phyloP scores from a whole-genome alignment of 2,888 invertebrate genomes.

The Lepas anatifera region DNA sequence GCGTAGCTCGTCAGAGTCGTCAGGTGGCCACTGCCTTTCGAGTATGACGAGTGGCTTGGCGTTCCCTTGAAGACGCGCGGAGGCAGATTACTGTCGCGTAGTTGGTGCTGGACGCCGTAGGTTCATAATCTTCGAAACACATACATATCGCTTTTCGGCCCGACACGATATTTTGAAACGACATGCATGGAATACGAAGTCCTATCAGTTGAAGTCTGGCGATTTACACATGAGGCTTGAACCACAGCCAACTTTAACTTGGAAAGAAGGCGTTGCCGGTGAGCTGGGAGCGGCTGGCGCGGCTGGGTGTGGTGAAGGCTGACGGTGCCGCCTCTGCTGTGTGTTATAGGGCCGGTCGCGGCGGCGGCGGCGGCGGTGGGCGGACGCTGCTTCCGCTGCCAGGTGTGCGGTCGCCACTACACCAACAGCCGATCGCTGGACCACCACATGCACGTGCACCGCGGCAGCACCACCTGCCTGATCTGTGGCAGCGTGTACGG shows the following conservation, averaged over 20 bases:
- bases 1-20: too few species aligned
- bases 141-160: too few species aligned
- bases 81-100: too few species aligned
- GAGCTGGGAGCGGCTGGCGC: background rate
- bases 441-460: constrained; percentile 12
- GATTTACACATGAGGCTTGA: background rate
- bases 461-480: background rate
- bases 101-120: too few species aligned
- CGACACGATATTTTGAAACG: too few species aligned
- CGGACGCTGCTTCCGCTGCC: background rate
- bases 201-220: too few species aligned
- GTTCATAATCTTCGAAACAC: too few species aligned
- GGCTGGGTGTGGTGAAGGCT: background rate
- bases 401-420: background rate
- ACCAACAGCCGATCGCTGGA: constrained; percentile 12
- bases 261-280: background rate
- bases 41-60: too few species aligned
- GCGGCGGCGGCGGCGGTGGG: background rate
- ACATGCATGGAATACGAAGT: too few species aligned
- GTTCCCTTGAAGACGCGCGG: too few species aligned
- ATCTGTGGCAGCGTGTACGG: constrained; percentile 1
- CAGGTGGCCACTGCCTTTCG: too few species aligned
- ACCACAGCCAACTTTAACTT: background rate
- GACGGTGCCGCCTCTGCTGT: too few species aligned
- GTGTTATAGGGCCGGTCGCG: background rate